Evolutionary conservation across 2,888 invertebrate genomes (phyloP), one percentile per base, ranked within the genome.

Genomic region (Parochlus steinenii): DNA sequence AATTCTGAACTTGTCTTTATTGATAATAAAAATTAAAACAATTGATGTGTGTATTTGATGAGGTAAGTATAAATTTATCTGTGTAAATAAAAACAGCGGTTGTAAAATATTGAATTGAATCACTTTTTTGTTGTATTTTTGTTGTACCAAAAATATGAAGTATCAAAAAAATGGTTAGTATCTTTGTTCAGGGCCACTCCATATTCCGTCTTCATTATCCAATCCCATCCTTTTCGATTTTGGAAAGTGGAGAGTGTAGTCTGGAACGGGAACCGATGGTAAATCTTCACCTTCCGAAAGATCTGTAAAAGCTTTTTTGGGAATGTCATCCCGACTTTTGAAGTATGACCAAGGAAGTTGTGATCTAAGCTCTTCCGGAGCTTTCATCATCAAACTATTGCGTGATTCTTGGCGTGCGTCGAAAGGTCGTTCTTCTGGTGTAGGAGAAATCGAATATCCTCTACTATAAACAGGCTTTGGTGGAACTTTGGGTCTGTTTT

Each of bases 271-370:
- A 18, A 71, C 66, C 3, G 69, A 68, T 6, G 71, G 71, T 40
- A 65, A 53, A 31, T 66, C 65, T 41, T 67, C 64, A 44, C 64
- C 63, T 17, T 65, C 58, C 16, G 65, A 59, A 31, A 61, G 49
- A 22, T 60, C 56, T 42, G 58, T 58, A 6, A 63, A 53, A 56
- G 62, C 59, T 41, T 55, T 57, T 14, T 43, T 42, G 6, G 40
- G 40, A 3, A 30, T 31, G 45, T 60, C 55, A 18, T 58, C 51
- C 5, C 60, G 49, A 33, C 58, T 51, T 1, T 59, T 58, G 41
- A 64, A 58, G 49, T 71, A 71, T 5, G 69, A 65, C 71, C 71
- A 71, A 10, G 71, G 71, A 46, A 69, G 51, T 49, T 71, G 71
- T 16, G 65, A 61, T 41, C 67, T 63, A 31, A 71, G 53, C 44